Conservation (phyloP, 2,113 vertebrate species). For the Pterophyllum scalare region DNA sequence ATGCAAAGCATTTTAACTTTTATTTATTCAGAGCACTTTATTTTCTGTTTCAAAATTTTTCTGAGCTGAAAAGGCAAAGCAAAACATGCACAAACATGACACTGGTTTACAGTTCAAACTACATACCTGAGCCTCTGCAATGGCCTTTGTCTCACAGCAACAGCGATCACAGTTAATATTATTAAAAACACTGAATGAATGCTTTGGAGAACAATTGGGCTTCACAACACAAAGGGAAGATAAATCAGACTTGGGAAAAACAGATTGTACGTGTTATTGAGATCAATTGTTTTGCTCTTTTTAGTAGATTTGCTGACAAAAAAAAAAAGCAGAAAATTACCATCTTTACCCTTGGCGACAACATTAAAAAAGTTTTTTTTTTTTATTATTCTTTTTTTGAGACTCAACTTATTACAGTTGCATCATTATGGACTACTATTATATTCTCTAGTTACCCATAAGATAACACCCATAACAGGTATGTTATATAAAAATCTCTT, state of each 20-base stretch:
- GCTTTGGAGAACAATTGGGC: background rate
- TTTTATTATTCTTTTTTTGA: background rate
- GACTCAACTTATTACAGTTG: background rate
- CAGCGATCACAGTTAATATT: background rate
- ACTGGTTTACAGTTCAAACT: background rate
- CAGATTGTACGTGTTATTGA: background rate
- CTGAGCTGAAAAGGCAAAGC: background rate
- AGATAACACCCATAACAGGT: background rate
- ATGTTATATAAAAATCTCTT: background rate
- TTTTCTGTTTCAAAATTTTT: background rate
- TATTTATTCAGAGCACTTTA: background rate
- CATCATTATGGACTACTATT: background rate
- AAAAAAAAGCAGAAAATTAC: background rate
- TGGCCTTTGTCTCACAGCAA: background rate
- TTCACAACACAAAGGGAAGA: background rate
- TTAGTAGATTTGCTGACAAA: background rate
- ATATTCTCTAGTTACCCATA: background rate
- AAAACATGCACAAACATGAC: background rate
- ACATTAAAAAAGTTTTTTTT: background rate
- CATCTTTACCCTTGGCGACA: background rate
- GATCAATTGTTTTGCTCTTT: background rate
- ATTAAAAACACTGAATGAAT: background rate
- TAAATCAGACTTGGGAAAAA: background rate
- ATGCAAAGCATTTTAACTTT: background rate
- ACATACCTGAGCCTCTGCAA: background rate